Percentiles rank a stretch among this genome's conserved stretches.
phyloP scores from a whole-genome alignment of 2,888 invertebrate genomes.

The Dascillus cervinus region DNA sequence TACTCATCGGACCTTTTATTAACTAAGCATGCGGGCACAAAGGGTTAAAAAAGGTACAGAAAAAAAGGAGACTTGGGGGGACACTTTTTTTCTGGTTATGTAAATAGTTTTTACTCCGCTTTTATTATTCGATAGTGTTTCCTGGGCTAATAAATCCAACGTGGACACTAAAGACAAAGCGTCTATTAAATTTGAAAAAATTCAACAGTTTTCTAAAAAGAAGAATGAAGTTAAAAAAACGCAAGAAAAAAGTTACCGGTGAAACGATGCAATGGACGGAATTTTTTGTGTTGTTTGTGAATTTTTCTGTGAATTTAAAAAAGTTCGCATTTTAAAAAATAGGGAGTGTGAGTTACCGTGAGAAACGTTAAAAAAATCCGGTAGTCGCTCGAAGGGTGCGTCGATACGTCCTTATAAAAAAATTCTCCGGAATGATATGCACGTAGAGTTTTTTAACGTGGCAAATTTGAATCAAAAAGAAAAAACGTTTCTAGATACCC shows the following conservation, averaged over 20 bases:
- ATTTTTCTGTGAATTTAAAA: background rate
- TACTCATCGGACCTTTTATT: constrained; percentile 31
- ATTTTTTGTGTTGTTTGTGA: too few relatives aligned
- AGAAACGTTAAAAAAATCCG: constrained; percentile 28
- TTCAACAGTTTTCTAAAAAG: too few relatives aligned
- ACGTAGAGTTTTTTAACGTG: constrained; percentile 28
- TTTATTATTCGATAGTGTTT: too few relatives aligned
- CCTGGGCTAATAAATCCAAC: constrained; percentile 13
- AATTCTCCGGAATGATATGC: constrained; percentile 23
- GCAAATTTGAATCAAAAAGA: constrained; percentile 28
- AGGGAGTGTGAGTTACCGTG: constrained; percentile 27
- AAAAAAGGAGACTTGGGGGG: constrained; percentile 23
- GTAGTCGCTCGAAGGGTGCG: too few relatives aligned
- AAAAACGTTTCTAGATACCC: constrained; percentile 21
- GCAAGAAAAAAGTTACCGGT: too few relatives aligned
- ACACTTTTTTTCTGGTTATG: constrained; percentile 31
- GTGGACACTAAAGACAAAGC: too few relatives aligned
- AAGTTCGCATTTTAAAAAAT: background rate
- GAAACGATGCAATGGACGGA: too few relatives aligned
- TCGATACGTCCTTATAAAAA: constrained; percentile 18
- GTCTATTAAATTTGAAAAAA: too few relatives aligned
- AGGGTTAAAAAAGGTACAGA: constrained; percentile 24
- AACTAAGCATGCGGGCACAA: constrained; percentile 36
- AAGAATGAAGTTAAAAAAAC: too few relatives aligned
- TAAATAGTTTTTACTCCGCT: constrained; percentile 30